A percentile compares a stretch with the other conserved stretches of the same genome.
These are phyloP conservation scores for Chironomus tepperi DNA, from an alignment of 1,140 invertebrate genomes.

Conservation along the genomic window DNA sequence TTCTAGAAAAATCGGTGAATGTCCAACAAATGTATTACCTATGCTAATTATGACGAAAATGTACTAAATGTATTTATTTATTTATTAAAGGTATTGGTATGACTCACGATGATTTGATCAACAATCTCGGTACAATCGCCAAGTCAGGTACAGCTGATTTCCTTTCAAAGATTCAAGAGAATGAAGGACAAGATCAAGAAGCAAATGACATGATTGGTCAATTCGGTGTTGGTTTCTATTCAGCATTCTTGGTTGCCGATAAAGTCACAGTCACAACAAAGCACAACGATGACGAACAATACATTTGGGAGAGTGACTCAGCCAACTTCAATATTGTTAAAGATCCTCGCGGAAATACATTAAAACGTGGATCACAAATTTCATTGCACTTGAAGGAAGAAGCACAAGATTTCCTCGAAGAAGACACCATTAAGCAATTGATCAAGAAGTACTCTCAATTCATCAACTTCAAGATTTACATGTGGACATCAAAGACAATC, in stretches of 20 bases:
- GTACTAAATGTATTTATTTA: no score
- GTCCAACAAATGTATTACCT: no score
- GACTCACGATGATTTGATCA: conserved; percentile 90
- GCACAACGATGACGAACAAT: conserved; percentile 89
- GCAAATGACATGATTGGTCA: conserved; percentile 86
- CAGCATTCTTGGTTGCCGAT: conserved; percentile 89
- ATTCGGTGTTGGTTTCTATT: conserved; percentile 98
- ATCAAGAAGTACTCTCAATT: conserved; percentile 99
- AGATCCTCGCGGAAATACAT: conserved; percentile 88
- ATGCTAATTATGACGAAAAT: no score
- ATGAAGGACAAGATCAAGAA: conserved; percentile 40
- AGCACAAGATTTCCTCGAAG: conserved; percentile 89
- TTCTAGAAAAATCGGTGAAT: no score
- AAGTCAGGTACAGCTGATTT: conserved; percentile 99
- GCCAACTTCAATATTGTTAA: conserved; percentile 76
- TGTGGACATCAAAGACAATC: conserved; percentile 91
- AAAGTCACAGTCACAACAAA: conserved; percentile 90
- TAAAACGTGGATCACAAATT: conserved; percentile 80
- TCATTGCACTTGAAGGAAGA: conserved; percentile 91
- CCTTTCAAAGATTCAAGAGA: conserved; percentile 86
- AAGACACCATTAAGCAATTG: conserved; percentile 79
- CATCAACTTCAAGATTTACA: conserved; percentile 97
- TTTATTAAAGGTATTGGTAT: conserved; percentile 90
- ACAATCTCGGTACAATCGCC: conserved; percentile 97
- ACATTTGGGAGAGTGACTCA: conserved; percentile 98